These are phyloP conservation scores for Drosophila navojoa DNA, from an alignment of 1,140 invertebrate species.

Conservation along the genomic window DNA sequence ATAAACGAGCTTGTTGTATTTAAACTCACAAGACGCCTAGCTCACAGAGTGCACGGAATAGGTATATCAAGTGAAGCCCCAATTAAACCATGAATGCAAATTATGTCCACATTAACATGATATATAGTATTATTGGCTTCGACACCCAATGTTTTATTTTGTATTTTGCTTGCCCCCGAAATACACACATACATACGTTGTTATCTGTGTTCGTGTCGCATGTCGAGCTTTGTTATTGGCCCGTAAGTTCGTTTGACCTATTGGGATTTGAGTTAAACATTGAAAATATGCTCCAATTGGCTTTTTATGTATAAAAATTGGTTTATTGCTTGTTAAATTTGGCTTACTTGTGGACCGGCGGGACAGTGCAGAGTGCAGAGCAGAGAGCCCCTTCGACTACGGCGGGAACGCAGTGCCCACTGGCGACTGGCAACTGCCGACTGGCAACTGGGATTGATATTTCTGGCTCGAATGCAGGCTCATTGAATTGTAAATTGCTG, in stretches of 20 bases:
- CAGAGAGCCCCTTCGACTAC: too few relatives aligned
- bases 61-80: too few relatives aligned
- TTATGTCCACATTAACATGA: too few relatives aligned
- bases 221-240: not conserved
- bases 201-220: not conserved
- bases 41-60: too few relatives aligned
- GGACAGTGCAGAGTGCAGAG: too few relatives aligned
- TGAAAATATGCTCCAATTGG: constrained; percentile 3
- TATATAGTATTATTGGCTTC: too few relatives aligned
- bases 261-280: not conserved
- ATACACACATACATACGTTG: not conserved
- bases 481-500: constrained; percentile 35
- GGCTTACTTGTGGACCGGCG: not conserved
- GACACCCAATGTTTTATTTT: not conserved
- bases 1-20: too few relatives aligned
- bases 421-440: not conserved
- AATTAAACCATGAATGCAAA: too few relatives aligned
- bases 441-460: not conserved
- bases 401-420: not conserved
- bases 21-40: too few relatives aligned
- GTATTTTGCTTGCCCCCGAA: not conserved
- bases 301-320: not conserved
- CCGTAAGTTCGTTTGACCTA: not conserved
- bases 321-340: constrained; percentile 3
- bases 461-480: constrained; percentile 1